Evolutionary conservation across 2,797 vertebrate species (phyloP).

Genomic region (Serranus cabrilla): DNA sequence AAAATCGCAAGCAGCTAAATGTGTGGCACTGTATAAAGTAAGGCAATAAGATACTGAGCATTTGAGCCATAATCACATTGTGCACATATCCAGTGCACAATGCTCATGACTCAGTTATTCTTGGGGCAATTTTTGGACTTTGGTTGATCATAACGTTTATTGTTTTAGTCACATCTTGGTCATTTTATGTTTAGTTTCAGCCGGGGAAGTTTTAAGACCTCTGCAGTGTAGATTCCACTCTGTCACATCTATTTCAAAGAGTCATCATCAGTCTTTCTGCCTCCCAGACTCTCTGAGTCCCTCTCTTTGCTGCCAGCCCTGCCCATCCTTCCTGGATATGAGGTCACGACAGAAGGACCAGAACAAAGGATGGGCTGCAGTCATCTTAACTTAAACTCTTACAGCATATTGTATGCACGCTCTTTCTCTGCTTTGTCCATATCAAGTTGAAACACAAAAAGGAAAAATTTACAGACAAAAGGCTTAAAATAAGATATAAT

Average conservation of each 20-base stretch:
- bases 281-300: constrained; percentile 37
- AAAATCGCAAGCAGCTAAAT: constrained; percentile 49
- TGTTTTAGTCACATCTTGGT: constrained; percentile 40
- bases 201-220: constrained; percentile 27
- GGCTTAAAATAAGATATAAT: constrained; percentile 18
- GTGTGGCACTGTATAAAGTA: constrained; percentile 45
- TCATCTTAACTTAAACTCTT: constrained; percentile 39
- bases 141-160: constrained; percentile 38
- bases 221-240: constrained; percentile 21
- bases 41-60: constrained; percentile 34
- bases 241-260: constrained; percentile 55
- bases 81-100: background rate
- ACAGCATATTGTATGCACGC: background rate
- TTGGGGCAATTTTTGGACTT: constrained; percentile 30
- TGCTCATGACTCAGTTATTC: constrained; percentile 39
- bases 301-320: constrained; percentile 67
- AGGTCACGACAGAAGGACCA: constrained; percentile 70
- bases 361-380: constrained; percentile 74
- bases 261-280: constrained; percentile 52
- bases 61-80: constrained; percentile 44
- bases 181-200: constrained; percentile 27
- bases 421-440: background rate
- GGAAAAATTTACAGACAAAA: constrained; percentile 12
- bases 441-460: constrained; percentile 16
- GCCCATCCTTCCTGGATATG: constrained; percentile 84